Percentiles rank a stretch among this genome's conserved stretches.
Conservation (phyloP, 2,888 invertebrate species). For the Acleris holmiana region DNA sequence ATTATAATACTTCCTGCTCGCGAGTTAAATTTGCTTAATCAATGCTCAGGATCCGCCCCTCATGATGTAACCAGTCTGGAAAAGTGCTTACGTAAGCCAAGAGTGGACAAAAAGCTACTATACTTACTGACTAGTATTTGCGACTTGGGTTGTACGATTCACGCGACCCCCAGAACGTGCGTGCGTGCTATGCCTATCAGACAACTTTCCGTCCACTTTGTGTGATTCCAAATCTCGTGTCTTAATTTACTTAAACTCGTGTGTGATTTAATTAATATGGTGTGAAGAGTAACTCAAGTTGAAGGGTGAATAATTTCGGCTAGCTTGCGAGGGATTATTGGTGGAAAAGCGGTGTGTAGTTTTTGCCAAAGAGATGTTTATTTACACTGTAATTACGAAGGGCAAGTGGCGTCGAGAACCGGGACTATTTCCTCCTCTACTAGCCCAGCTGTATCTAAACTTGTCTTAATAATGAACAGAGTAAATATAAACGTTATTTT, state of each 20-base stretch:
- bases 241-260: background rate
- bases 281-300: slow-evolving; percentile 6
- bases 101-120: slow-evolving; percentile 27
- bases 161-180: slow-evolving; percentile 17
- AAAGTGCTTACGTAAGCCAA: slow-evolving; percentile 28
- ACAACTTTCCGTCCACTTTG: slow-evolving; percentile 9
- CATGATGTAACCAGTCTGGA: slow-evolving; percentile 33
- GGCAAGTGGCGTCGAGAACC: slow-evolving; percentile 60
- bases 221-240: slow-evolving; percentile 14
- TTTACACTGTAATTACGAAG: slow-evolving; percentile 60
- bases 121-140: slow-evolving; percentile 8
- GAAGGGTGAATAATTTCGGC: slow-evolving; percentile 22
- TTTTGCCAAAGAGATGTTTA: slow-evolving; percentile 49
- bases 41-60: slow-evolving; percentile 24
- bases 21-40: slow-evolving; percentile 23
- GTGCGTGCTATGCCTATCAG: slow-evolving; percentile 30
- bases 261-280: slow-evolving; percentile 7
- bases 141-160: slow-evolving; percentile 18
- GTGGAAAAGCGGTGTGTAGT: slow-evolving; percentile 1
- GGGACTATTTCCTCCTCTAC: too few species aligned
- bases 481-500: background rate
- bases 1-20: background rate
- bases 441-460: too few species aligned
- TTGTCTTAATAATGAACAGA: background rate
- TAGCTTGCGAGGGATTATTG: slow-evolving; percentile 9